A percentile compares a stretch with the other conserved stretches of the same genome.
phyloP scores from a whole-genome alignment of 2,113 vertebrate species.

The Xiphorhynchus elegans region DNA sequence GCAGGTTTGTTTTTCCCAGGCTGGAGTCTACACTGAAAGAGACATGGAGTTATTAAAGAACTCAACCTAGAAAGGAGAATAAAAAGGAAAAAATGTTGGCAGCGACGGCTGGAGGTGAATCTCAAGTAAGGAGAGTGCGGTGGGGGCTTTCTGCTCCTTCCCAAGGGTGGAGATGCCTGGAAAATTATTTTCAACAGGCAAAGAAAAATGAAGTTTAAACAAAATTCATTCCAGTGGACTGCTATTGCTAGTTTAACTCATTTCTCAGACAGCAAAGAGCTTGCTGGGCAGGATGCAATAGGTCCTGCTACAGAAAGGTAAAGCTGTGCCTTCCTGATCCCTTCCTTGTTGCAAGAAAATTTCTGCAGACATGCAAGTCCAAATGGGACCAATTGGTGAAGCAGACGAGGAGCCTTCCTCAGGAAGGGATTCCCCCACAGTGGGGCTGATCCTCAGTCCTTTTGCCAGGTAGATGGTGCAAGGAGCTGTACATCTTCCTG shows the following conservation, averaged over 20 bases:
- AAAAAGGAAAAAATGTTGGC: neutral
- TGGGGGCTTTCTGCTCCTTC: neutral
- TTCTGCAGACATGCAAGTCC: neutral
- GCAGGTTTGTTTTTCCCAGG: slow-evolving; percentile 71
- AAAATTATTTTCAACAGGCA: neutral
- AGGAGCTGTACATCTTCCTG: neutral
- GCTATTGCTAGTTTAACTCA: neutral
- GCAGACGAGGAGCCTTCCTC: neutral
- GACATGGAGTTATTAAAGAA: slow-evolving; percentile 29
- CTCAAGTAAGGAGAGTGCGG: neutral
- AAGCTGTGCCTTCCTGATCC: neutral
- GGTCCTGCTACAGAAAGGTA: neutral
- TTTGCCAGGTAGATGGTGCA: rapidly evolving
- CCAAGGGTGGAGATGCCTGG: neutral
- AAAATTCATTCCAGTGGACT: neutral
- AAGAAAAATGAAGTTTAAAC: neutral
- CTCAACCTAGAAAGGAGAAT: slow-evolving; percentile 16
- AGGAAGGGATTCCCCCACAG: neutral
- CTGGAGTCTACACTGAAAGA: slow-evolving; percentile 61
- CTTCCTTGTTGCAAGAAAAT: neutral
- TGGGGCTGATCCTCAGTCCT: neutral
- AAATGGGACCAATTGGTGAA: neutral
- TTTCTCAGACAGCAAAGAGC: neutral
- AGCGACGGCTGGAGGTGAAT: neutral
- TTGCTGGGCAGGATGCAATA: neutral